phyloP scores from a whole-genome alignment of 2,797 vertebrate species.

The Cuculus canorus region DNA sequence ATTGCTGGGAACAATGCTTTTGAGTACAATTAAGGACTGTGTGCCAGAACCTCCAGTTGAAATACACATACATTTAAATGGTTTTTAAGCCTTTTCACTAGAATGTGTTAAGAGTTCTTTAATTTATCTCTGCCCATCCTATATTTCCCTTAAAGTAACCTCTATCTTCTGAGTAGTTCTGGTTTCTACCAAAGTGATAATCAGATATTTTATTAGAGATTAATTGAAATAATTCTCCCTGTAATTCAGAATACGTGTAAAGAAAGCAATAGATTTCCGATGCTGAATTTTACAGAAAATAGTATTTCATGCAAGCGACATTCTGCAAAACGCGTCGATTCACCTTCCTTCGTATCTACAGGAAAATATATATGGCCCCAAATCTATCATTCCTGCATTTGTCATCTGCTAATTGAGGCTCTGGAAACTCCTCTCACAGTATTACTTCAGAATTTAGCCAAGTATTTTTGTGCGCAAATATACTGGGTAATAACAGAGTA shows the following conservation, averaged over 20 bases:
- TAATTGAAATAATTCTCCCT: not conserved
- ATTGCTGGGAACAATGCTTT: not conserved
- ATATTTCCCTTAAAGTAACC: not conserved
- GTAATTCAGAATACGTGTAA: not conserved
- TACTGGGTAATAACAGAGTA: not conserved
- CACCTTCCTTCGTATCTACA: not conserved
- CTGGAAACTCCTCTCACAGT: not conserved
- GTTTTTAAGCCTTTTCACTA: not conserved
- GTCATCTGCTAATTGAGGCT: not conserved
- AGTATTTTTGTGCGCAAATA: not conserved
- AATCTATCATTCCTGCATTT: not conserved
- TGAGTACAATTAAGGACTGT: not conserved
- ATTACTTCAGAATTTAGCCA: not conserved
- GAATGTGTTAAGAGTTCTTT: not conserved
- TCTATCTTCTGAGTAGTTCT: not conserved
- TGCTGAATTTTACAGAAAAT: not conserved
- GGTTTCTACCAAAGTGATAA: not conserved
- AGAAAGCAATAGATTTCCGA: not conserved
- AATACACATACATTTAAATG: not conserved
- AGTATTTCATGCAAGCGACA: not conserved
- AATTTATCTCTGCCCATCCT: not conserved
- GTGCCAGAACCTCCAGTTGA: not conserved
- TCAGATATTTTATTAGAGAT: not conserved
- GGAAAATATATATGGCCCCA: not conserved
- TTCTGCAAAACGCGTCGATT: not conserved